Evolutionary conservation across 2,113 vertebrate genomes (phyloP).

Genomic region (Mesoclemmys tuberculata): DNA sequence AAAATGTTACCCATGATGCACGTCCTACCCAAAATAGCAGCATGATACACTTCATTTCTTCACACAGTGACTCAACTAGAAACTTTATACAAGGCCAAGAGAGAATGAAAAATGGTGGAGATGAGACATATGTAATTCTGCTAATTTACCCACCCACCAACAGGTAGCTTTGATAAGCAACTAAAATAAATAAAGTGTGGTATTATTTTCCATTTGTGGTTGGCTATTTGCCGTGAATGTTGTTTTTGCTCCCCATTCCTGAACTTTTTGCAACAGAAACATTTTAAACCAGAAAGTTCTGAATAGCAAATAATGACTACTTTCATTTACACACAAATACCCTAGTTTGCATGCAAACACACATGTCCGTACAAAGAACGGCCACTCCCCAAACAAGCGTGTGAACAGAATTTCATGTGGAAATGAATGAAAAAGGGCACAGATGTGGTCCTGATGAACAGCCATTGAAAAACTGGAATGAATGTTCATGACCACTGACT

Average conservation of each 20-base stretch:
- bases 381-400: background rate
- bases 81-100: background rate
- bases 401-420: background rate
- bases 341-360: background rate
- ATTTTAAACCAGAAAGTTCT: background rate
- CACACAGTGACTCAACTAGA: background rate
- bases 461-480: background rate
- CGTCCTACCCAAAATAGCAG: background rate
- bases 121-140: background rate
- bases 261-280: background rate
- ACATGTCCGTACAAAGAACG: background rate
- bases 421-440: background rate
- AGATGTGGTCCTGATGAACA: background rate
- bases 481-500: background rate
- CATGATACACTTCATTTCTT: background rate
- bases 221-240: fast-evolving
- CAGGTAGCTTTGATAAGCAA: background rate
- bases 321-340: background rate
- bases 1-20: background rate
- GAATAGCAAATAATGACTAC: background rate
- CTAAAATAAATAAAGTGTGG: background rate
- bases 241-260: fast-evolving
- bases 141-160: background rate
- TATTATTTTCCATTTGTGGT: too few species aligned
- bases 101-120: background rate